phyloP scores from a whole-genome alignment of 2,888 invertebrate genomes.

The Sinodicranocentrus sp. region DNA sequence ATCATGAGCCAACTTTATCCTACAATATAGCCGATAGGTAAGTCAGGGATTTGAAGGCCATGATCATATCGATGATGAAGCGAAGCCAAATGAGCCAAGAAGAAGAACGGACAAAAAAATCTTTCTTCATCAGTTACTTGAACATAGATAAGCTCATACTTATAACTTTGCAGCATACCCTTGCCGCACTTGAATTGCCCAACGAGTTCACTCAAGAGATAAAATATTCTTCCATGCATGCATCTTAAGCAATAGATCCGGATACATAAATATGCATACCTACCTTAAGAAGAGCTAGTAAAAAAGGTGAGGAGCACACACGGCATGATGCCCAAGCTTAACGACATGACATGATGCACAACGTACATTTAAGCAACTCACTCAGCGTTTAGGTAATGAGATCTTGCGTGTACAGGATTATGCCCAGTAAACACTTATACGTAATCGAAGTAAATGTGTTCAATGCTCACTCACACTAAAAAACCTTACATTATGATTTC shows the following conservation, averaged over 20 bases:
- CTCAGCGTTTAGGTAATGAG: slow-evolving; percentile 24
- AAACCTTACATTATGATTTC: slow-evolving; percentile 3
- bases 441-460: slow-evolving; percentile 42
- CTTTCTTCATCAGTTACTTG: slow-evolving; percentile 49
- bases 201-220: slow-evolving; percentile 10
- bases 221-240: slow-evolving; percentile 8
- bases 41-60: slow-evolving; percentile 59
- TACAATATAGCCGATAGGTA: slow-evolving; percentile 43
- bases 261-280: slow-evolving; percentile 45
- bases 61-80: slow-evolving; percentile 54
- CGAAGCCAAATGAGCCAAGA: slow-evolving; percentile 41
- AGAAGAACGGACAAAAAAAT: slow-evolving; percentile 56
- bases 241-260: slow-evolving; percentile 41
- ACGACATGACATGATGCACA: slow-evolving; percentile 35
- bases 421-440: neutral
- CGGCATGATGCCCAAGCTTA: slow-evolving; percentile 34
- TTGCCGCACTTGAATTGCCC: neutral
- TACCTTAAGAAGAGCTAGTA: slow-evolving; percentile 2
- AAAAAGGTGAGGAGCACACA: slow-evolving; percentile 22
- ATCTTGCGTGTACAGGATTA: slow-evolving; percentile 9
- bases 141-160: slow-evolving; percentile 34
- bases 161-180: neutral
- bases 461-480: slow-evolving; percentile 32
- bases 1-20: slow-evolving; percentile 18
- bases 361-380: slow-evolving; percentile 21